Conservation (phyloP, 2,113 vertebrate species). For the Pygoscelis antarcticus region DNA sequence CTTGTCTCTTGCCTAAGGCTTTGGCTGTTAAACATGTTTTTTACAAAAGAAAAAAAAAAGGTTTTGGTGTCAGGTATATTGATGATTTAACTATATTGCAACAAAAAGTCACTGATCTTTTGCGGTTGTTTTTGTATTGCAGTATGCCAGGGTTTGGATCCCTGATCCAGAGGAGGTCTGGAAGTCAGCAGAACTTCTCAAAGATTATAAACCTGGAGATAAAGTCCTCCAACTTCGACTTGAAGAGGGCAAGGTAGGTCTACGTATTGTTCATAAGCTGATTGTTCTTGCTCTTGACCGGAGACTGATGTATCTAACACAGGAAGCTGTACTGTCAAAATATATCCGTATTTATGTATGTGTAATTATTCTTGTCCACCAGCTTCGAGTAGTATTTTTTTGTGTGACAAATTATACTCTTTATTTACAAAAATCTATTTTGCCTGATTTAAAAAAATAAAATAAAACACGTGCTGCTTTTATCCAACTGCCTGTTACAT, state of each 20-base stretch:
- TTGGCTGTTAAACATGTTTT: neutral
- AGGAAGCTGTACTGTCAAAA: neutral
- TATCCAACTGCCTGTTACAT: neutral
- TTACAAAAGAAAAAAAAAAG: neutral
- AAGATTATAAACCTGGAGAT: conserved; percentile 92
- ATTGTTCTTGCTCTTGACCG: neutral
- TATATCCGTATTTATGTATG: neutral
- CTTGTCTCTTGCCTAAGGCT: neutral
- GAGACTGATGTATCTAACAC: neutral
- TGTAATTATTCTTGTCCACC: neutral
- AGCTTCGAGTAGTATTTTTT: neutral
- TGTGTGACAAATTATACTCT: neutral
- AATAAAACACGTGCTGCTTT: neutral
- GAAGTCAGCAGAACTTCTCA: conserved; percentile 93
- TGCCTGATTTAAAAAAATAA: neutral
- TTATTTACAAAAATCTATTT: neutral
- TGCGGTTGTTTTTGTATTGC: conserved; percentile 45
- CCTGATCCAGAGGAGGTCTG: conserved; percentile 95
- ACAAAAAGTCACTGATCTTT: neutral
- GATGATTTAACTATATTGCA: neutral
- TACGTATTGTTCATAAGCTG: neutral
- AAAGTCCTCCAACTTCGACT: conserved; percentile 85
- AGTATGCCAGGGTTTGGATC: conserved; percentile 97
- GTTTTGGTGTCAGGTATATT: neutral
- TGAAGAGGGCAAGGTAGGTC: conserved; percentile 90